These are phyloP conservation scores for Spilosoma lubricipeda DNA, from an alignment of 2,888 invertebrate species.

Conservation along the genomic window DNA sequence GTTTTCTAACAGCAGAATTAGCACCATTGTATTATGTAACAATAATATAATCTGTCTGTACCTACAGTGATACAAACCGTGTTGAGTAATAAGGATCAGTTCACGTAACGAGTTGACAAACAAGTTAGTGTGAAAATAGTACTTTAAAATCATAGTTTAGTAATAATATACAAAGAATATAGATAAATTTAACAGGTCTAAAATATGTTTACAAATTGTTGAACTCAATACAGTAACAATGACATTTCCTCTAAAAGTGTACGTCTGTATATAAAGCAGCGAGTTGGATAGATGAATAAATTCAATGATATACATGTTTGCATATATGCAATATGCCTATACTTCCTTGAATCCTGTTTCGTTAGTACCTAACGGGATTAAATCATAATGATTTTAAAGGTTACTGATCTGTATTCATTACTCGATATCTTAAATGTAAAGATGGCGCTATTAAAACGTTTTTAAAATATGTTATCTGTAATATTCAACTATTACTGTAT, in stretches of 20 bases:
- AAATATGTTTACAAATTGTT: not conserved
- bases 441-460: not conserved
- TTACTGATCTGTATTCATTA: not conserved
- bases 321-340: not conserved
- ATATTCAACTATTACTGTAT: not conserved
- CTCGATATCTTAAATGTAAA: not conserved
- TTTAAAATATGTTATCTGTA: not conserved
- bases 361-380: not conserved
- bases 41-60: conserved; percentile 10
- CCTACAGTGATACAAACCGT: not conserved
- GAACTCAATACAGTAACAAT: not conserved
- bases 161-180: not conserved
- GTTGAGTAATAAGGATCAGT: not conserved
- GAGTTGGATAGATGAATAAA: not conserved
- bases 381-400: conserved; percentile 1
- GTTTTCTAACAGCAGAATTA: no score
- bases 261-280: not conserved
- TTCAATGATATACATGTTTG: not conserved
- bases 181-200: not conserved
- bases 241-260: not conserved
- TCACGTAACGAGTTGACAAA: not conserved
- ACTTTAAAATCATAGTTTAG: not conserved
- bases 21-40: not conserved
- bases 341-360: not conserved
- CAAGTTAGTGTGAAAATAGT: not conserved